phyloP scores from a whole-genome alignment of 1,140 invertebrate genomes.

The Eulimnadia texana region DNA sequence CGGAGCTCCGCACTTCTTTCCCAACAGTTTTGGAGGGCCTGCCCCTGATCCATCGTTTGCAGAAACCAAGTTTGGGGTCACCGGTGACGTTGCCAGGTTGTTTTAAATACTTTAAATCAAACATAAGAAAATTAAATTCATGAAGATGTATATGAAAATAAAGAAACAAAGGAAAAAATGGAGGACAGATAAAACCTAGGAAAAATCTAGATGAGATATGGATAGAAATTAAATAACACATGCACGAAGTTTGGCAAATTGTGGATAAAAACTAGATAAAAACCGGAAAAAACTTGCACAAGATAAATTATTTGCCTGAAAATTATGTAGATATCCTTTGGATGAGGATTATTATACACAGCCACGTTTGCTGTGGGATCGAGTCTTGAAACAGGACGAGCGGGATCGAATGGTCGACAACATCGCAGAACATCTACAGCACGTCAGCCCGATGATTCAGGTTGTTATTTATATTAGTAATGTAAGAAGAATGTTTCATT shows the following conservation, averaged over 20 bases:
- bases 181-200: no score
- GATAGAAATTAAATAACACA: no score
- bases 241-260: no score
- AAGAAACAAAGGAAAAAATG: no score
- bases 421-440: slow-evolving; percentile 13
- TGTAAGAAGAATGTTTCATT: neutral
- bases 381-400: slow-evolving; percentile 10
- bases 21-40: slow-evolving; percentile 85
- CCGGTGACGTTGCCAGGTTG: slow-evolving; percentile 36
- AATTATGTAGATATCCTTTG: slow-evolving; percentile 3
- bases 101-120: neutral
- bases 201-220: no score
- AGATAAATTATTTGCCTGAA: no score
- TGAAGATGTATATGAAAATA: neutral
- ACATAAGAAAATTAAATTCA: neutral
- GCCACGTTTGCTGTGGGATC: slow-evolving; percentile 8
- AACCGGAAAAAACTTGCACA: no score
- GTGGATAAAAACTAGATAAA: no score
- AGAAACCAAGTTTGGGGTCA: slow-evolving; percentile 26
- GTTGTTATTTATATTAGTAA: neutral
- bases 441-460: slow-evolving; percentile 8
- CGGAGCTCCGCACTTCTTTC: slow-evolving; percentile 85
- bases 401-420: slow-evolving; percentile 6
- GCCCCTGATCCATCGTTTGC: slow-evolving; percentile 30
- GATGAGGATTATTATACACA: slow-evolving; percentile 10